Conservation (phyloP, 1,140 invertebrate species). For the Drosophila fuyamai region DNA sequence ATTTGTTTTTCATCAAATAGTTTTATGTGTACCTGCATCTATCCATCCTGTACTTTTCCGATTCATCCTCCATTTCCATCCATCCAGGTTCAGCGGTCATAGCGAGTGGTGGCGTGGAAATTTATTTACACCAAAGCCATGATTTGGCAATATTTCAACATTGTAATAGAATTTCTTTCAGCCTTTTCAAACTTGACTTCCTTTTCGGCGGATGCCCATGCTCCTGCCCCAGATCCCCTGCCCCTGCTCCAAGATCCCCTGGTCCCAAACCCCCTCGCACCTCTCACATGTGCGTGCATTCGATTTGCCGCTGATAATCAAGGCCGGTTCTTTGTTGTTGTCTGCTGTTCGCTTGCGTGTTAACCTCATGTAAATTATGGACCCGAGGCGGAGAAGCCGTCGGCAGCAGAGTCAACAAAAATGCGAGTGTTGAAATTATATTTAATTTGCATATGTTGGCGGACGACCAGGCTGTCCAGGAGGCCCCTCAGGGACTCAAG, state of each 20-base stretch:
- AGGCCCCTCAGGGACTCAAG: constrained; percentile 10
- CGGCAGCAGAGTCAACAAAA: constrained; percentile 60
- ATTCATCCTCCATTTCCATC: constrained; percentile 28
- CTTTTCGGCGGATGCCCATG: constrained; percentile 34
- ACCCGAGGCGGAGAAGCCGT: constrained; percentile 42
- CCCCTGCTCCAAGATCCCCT: background rate
- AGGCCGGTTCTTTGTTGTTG: constrained; percentile 59
- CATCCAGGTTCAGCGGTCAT: constrained; percentile 70
- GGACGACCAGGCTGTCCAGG: constrained; percentile 28
- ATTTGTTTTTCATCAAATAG: background rate
- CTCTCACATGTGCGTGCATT: constrained; percentile 64
- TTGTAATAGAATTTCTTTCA: constrained; percentile 79
- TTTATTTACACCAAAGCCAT: constrained; percentile 81
- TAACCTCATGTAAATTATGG: constrained; percentile 82
- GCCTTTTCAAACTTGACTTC: constrained; percentile 60
- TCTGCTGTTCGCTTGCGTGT: constrained; percentile 67
- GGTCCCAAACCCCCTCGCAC: background rate
- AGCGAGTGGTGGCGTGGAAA: constrained; percentile 70
- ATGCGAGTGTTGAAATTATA: constrained; percentile 81
- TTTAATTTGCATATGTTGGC: constrained; percentile 75
- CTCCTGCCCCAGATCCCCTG: constrained; percentile 7
- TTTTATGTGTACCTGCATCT: constrained; percentile 31
- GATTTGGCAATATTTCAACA: constrained; percentile 83
- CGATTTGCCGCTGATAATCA: constrained; percentile 71
- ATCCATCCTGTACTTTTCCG: constrained; percentile 16